A percentile compares a stretch with the other conserved stretches of the same genome.
phyloP scores from a whole-genome alignment of 2,113 vertebrate species.

The Saimiri boliviensis region DNA sequence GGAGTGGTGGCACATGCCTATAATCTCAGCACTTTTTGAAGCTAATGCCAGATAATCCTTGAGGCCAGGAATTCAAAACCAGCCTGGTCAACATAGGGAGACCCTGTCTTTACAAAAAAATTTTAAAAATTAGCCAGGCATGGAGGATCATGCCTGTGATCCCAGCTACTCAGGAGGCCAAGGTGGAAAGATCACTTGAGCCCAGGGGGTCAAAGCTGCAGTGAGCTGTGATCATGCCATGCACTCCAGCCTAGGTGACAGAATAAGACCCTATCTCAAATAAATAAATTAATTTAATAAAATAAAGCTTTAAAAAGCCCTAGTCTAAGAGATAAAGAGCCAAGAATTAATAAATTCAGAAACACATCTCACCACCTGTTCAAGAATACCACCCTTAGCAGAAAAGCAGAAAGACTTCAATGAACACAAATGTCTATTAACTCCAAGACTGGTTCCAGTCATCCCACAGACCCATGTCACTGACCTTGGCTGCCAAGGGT shows the following conservation, averaged over 20 bases:
- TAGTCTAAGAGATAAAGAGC: neutral
- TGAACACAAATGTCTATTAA: neutral
- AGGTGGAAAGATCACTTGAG: neutral
- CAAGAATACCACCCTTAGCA: neutral
- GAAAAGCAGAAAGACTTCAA: neutral
- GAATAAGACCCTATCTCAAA: neutral
- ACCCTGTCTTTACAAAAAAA: neutral
- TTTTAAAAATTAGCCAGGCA: neutral
- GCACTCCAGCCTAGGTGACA: neutral
- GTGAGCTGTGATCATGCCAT: no score
- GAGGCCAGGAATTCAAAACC: neutral
- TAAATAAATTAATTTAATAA: neutral
- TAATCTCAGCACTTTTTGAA: neutral
- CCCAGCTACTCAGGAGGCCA: neutral
- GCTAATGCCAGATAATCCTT: neutral
- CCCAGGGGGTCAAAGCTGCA: neutral
- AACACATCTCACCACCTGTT: neutral
- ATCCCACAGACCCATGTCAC: neutral
- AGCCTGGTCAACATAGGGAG: neutral
- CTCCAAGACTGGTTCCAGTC: neutral
- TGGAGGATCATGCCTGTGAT: neutral
- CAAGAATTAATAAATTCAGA: slow-evolving; percentile 7
- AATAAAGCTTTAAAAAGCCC: neutral
- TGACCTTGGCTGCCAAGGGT: slow-evolving; percentile 86
- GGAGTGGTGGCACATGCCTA: neutral